Conservation (phyloP, 2,797 vertebrate species). For the Myotis vivesi region DNA sequence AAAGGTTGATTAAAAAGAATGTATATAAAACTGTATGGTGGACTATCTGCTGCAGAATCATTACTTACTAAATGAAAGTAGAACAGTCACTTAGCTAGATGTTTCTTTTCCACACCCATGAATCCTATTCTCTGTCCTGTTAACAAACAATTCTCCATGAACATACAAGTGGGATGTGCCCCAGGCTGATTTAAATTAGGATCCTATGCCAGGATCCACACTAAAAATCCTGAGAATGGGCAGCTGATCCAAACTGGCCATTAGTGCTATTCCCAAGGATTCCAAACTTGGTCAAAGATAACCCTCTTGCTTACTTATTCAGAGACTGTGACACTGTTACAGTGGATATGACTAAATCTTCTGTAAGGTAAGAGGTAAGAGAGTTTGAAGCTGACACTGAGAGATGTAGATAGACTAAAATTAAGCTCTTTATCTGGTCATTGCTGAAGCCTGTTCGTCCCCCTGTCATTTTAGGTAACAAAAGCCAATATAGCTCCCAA, state of each 20-base stretch:
- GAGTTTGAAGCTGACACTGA: neutral
- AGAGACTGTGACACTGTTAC: neutral
- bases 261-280: neutral
- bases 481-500: neutral
- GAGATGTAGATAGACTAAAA: neutral
- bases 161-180: accelerated
- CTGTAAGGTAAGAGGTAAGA: neutral
- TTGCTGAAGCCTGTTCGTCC: neutral
- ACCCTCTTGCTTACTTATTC: neutral
- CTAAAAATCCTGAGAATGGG: neutral
- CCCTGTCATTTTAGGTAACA: neutral
- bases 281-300: neutral
- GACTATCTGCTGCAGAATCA: neutral
- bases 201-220: neutral
- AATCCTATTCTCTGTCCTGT: neutral
- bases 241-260: neutral
- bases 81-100: neutral
- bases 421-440: neutral
- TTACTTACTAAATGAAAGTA: neutral
- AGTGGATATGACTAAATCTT: neutral
- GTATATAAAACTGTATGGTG: neutral
- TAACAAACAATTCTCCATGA: neutral
- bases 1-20: neutral
- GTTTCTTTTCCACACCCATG: neutral
- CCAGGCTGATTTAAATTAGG: neutral